Evolutionary conservation across 1,140 invertebrate genomes (phyloP).

Genomic region (Aphis gossypii): DNA sequence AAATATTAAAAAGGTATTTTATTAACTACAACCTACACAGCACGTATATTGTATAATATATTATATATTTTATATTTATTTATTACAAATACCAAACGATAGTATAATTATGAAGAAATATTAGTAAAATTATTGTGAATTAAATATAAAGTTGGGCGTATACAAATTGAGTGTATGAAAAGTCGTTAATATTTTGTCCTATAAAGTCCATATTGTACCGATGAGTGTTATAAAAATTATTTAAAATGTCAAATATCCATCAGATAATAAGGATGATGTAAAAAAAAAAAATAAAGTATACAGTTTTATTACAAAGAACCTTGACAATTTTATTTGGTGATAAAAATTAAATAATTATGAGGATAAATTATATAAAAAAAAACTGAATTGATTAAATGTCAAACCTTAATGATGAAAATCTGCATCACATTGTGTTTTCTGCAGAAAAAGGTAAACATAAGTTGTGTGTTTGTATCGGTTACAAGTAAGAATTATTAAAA

Average conservation of each 20-base stretch:
- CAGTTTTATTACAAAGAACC: not conserved
- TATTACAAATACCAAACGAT: not conserved
- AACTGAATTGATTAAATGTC: not conserved
- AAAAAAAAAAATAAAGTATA: not conserved
- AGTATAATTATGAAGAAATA: not conserved
- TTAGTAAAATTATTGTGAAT: not conserved
- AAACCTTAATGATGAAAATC: not conserved
- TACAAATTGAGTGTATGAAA: not conserved
- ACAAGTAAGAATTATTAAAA: not conserved
- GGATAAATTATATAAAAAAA: not conserved
- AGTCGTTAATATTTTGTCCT: not conserved
- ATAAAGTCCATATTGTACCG: not conserved
- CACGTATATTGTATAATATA: not conserved
- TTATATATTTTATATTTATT: not conserved
- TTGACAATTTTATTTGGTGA: not conserved
- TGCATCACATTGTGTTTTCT: not conserved
- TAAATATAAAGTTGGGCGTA: not conserved
- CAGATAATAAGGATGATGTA: not conserved
- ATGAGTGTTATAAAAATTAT: not conserved
- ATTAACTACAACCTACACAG: not conserved
- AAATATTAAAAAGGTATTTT: not conserved
- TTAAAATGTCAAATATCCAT: constrained; percentile 31
- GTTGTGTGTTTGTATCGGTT: not conserved
- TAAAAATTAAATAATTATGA: not conserved
- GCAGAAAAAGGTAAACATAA: not conserved